Base-by-base conservation (phyloP, 1,140 invertebrate genomes). In the Temnothorax nylanderi region DNA sequence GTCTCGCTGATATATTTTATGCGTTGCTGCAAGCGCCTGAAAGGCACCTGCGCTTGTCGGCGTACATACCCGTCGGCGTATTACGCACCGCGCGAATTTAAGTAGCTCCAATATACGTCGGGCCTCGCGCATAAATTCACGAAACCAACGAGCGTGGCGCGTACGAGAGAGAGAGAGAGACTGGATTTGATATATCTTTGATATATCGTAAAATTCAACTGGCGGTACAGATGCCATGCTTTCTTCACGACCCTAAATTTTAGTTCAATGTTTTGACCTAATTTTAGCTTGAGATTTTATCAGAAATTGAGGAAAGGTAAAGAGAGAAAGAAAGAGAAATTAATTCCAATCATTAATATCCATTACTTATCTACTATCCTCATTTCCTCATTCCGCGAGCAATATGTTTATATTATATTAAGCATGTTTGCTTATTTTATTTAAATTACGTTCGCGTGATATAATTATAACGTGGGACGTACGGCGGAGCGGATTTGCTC, bases 21-120 rank as follows among this genome's bases (percentile, higher is more conserved):
- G 75, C 81, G 75, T 60, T 18, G 47, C 51, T 72, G 32, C 72
- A n/a, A 65, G 56, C 74, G 85, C 62, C 90, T 86, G 60, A 76
- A 65, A 89, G 87, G 90, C 92, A 92, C 92, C 92, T 92, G 91
- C 90, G 56, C 76, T 56, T 58, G 84, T 87, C 87, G 81, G 71
- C 74, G 62, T 69, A 89, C 87, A 90, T 88, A 88, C 87, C 89
- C 89, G 76, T 86, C 88, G 89, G 92, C 92, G 58, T 87, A 60
- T 92, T 90, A 74, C 74, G 87, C 56, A 54, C 64, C 49, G 56
- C 37, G 74, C 34, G 34, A 82, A 82, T 60, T 84, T 60, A 41
- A 84, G 69, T 47, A 84, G 41, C 41, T 60, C 80, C 64, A 51
- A 56, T 81, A 69, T 69, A 81, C 16, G 77, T 81, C 64, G 47